Conservation (phyloP, 2,888 invertebrate species). For the Drosophila neutralis region DNA sequence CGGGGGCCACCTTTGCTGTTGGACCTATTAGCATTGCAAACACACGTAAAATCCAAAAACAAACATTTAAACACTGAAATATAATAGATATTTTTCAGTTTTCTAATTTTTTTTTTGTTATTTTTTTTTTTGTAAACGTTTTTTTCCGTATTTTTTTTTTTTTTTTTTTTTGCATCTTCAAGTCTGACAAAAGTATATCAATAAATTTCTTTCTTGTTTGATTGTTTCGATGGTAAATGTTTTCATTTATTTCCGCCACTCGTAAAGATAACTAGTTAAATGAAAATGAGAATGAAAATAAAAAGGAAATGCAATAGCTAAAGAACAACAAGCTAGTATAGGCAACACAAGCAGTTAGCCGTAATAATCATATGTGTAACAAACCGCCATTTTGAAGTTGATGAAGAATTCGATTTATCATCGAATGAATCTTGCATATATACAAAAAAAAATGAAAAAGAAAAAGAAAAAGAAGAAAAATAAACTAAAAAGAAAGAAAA, state of each 20-base stretch:
- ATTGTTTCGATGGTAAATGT: conserved; percentile 84
- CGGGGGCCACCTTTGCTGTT: conserved; percentile 28
- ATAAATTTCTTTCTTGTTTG: conserved; percentile 85
- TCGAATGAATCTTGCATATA: neutral
- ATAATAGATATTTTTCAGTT: conserved; percentile 19
- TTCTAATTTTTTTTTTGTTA: conserved; percentile 9
- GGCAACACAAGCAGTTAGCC: conserved; percentile 13
- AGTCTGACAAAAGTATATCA: conserved; percentile 69
- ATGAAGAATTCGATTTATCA: conserved; percentile 7
- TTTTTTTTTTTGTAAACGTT: conserved; percentile 12
- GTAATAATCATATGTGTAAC: conserved; percentile 44
- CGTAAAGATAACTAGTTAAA: conserved; percentile 24
- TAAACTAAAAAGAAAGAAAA: conserved; percentile 1
- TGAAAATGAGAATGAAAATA: conserved; percentile 9
- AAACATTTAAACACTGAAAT: conserved; percentile 29
- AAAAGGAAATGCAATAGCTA: conserved; percentile 21
- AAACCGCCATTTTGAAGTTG: conserved; percentile 42
- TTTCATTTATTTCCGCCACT: conserved; percentile 80
- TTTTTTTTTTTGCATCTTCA: conserved; percentile 51
- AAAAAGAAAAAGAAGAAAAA: neutral
- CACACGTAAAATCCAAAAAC: conserved; percentile 39
- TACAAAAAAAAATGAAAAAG: neutral
- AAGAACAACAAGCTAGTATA: conserved; percentile 10
- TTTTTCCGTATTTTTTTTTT: conserved; percentile 19
- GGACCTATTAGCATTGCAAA: conserved; percentile 44